A percentile compares a stretch with the other conserved stretches of the same genome.
Conservation (phyloP, 2,113 vertebrate species). For the Trochalopteron elliotii region DNA sequence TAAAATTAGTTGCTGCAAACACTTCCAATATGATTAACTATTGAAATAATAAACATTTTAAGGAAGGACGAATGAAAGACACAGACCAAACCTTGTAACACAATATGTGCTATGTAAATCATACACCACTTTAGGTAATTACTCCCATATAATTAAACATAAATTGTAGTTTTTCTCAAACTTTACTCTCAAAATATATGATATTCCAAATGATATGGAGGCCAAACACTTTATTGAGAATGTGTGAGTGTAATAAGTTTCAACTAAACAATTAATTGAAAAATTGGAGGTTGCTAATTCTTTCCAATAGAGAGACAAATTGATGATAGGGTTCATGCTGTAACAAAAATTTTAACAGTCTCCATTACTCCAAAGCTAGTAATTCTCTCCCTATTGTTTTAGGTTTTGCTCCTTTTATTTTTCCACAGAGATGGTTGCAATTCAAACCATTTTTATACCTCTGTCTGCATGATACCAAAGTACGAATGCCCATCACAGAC, state of each 20-base stretch:
- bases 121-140: background rate
- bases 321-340: background rate
- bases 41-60: background rate
- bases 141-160: background rate
- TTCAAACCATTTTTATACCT: background rate
- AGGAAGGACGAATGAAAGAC: background rate
- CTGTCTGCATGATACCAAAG: background rate
- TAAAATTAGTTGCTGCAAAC: background rate
- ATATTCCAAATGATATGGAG: background rate
- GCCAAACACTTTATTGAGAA: background rate
- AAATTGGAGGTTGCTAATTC: background rate
- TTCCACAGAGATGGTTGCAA: background rate
- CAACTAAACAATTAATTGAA: background rate
- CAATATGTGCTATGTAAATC: background rate
- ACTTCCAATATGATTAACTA: background rate
- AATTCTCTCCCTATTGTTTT: background rate
- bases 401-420: background rate
- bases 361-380: background rate
- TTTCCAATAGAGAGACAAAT: background rate
- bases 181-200: background rate
- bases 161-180: background rate
- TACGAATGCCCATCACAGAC: background rate
- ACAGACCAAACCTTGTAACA: background rate
- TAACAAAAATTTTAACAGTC: background rate
- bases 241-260: background rate